Base-by-base conservation (phyloP, 2,888 invertebrate species). In the Lumbricus terrestris region DNA sequence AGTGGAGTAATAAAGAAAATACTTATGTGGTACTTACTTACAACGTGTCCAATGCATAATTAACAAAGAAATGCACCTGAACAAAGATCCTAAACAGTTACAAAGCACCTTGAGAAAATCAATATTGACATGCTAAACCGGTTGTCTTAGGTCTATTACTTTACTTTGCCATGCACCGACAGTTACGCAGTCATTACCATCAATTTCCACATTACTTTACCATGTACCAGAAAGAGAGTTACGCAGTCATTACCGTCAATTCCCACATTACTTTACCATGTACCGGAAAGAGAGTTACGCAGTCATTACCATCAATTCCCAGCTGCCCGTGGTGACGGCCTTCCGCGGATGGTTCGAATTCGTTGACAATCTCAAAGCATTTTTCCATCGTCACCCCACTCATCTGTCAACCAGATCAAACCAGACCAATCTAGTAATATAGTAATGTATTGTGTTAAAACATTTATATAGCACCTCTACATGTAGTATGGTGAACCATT, bases 291-390 rank as follows among this genome's bases (percentile, higher is more conserved):
- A 69, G 29, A 69, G 69, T 11, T 69, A 69, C n/a, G 20, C 23
- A n/a, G 69, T 29, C 29, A 69, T 92, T 92, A 95, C 96, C 96
- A 93, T 96, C 96, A 90, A 96, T 96, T 37, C 96, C 95, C 92
- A 96, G 94, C 91, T 95, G 95, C 18, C 95, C 95, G 93, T 95
- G 95, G 91, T 94, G 94, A 89, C 95, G 94, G 8, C 96, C 96
- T 92, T 96, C 96, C 83, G 95, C 94, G 11, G 96, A 95, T 29
- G 96, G 96, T 93, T 96, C 96, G 93, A 95, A 96, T 92, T 95
- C 95, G 88, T 95, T 94, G 91, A 96, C 96, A 82, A 96, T 94
- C 90, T 95, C 95, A 91, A 95, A 93, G 93, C 96, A 96, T 92
- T 95, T 95, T 90, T 96, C 96, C 91, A 95, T 94, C 6, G 95